Evolutionary conservation across 2,888 invertebrate species (phyloP).

Genomic region (Pseudanteris insignis): DNA sequence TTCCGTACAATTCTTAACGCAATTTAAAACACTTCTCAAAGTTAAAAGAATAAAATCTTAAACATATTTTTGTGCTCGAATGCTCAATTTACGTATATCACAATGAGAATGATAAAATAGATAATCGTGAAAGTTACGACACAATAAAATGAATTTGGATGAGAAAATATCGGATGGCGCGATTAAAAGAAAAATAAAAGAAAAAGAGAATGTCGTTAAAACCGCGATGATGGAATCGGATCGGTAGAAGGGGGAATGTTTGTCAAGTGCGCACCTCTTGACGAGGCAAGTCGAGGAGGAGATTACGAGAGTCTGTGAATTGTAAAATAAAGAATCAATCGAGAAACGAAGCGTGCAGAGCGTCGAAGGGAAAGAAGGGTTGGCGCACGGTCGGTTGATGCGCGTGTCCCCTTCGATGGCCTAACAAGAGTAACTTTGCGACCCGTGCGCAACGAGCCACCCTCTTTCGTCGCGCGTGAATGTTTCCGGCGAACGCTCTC

Average conservation of each 20-base stretch:
- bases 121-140: no score
- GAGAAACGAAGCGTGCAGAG: constrained; percentile 63
- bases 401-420: constrained; percentile 58
- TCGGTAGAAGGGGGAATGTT: background rate
- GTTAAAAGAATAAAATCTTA: no score
- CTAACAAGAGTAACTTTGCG: constrained; percentile 62
- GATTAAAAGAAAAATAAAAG: no score
- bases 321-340: constrained; percentile 67
- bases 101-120: no score
- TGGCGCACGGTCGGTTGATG: constrained; percentile 52
- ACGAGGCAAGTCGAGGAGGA: constrained; percentile 21
- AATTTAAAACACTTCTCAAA: no score
- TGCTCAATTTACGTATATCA: no score
- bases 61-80: no score
- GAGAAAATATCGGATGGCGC: no score
- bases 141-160: no score
- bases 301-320: constrained; percentile 49
- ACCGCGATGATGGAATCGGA: constrained; percentile 7
- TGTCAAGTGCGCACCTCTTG: constrained; percentile 14
- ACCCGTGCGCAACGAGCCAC: constrained; percentile 51
- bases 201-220: no score
- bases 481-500: constrained; percentile 51
- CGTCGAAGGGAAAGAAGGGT: constrained; percentile 49
- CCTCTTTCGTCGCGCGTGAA: constrained; percentile 50
- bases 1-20: no score